Conservation (phyloP, 1,140 invertebrate genomes). For the Paracyclopina nana region DNA sequence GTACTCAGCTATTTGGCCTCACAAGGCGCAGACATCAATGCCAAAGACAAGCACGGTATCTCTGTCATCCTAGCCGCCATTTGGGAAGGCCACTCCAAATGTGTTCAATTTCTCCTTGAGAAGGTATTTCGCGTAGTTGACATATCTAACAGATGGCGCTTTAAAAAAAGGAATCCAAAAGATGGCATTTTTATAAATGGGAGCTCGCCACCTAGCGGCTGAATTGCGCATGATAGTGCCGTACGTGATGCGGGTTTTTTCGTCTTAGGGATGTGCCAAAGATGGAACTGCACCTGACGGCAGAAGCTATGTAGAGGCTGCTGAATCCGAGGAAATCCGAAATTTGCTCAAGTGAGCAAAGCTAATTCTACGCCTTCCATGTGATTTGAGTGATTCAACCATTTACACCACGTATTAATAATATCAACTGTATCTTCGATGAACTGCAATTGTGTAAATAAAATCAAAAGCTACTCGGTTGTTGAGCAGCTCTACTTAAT, state of each 20-base stretch:
- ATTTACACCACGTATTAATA: too few relatives aligned
- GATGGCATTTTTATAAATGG: neutral
- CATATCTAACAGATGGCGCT: neutral
- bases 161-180: neutral
- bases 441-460: too few relatives aligned
- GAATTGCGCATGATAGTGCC: neutral
- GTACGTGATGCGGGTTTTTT: constrained; percentile 11
- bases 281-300: constrained; percentile 66
- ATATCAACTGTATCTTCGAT: too few relatives aligned
- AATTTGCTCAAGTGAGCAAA: constrained; percentile 36
- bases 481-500: too few relatives aligned
- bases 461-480: too few relatives aligned
- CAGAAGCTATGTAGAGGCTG: constrained; percentile 58
- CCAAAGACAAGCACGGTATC: constrained; percentile 79
- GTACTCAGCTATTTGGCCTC: constrained; percentile 56
- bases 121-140: constrained; percentile 35
- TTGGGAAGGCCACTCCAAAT: constrained; percentile 82
- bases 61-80: constrained; percentile 75
- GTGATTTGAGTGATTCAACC: too few relatives aligned
- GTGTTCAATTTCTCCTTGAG: constrained; percentile 64
- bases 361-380: too few relatives aligned
- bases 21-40: constrained; percentile 31
- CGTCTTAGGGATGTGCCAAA: constrained; percentile 54
- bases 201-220: neutral
- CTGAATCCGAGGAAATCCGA: constrained; percentile 80